Evolutionary conservation across 2,888 invertebrate species (phyloP), one percentile per base, ranked within the genome.

Genomic region (Diloba caeruleocephala): DNA sequence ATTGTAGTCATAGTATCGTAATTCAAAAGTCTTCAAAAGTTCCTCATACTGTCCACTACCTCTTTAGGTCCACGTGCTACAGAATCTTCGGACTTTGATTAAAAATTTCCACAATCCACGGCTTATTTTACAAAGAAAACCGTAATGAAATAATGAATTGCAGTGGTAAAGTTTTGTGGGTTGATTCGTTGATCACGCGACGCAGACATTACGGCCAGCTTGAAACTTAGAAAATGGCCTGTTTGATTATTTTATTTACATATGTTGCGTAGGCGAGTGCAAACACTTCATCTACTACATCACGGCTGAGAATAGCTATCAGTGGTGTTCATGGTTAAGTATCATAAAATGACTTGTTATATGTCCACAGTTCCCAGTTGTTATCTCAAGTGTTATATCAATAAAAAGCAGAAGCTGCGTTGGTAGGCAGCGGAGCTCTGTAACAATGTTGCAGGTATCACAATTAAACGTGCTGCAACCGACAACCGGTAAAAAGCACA

Each of bases 401-500:
- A 48, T 65, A 48, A 53, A 53, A 21, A n/a, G 12, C 25, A 19
- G 8, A 5, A 23, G 10, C 12, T 28, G 13, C 14, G 3, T 12
- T 29, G 33, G 49, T 39, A 42, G 45, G 29, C 33, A 29, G 17
- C 38, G 21, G 39, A 23, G 39, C 52, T 25, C 49, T 8, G 46
- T 71, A 71, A 64, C 68, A 33, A 59, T 60, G 60, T 64, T 64
- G 17, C 44, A 45, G 23, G 13, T 52, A 34, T 44, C 41, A 41
- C 55, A 39, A 28, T 42, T 45, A 36, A 52, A 29, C 32, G 28
- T 21, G 45, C 37, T 14, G 46, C 19, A 46, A 59, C 66, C 14
- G 13, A 45, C 7, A n/a, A n/a, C n/a, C n/a, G n/a, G n/a, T n/a
- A n/a, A n/a, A n/a, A n/a, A n/a, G n/a, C n/a, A n/a, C n/a, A n/a